Conservation (phyloP, 2,113 vertebrate genomes). For the Carassius gibelio region DNA sequence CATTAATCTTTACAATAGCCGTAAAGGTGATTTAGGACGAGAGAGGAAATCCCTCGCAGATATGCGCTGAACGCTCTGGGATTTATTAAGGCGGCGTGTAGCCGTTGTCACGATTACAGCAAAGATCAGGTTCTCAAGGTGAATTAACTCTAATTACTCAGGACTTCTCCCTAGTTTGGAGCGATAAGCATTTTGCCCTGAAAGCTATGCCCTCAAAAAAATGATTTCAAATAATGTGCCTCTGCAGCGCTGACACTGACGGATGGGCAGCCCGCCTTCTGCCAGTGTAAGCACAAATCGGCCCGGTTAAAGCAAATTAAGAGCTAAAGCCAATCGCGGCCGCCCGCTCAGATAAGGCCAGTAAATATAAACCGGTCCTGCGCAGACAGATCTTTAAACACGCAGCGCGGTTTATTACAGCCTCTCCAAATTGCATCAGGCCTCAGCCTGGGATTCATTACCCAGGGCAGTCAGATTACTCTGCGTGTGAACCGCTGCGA, state of each 20-base stretch:
- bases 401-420: constrained; percentile 54
- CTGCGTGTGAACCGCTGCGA: constrained; percentile 21
- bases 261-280: constrained; percentile 77
- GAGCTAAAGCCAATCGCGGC: constrained; percentile 69
- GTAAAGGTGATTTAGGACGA: constrained; percentile 33
- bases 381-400: constrained; percentile 51
- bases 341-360: constrained; percentile 43
- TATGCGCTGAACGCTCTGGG: constrained; percentile 1
- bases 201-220: constrained; percentile 87
- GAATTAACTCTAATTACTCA: constrained; percentile 97
- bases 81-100: constrained; percentile 34
- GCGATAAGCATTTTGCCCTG: constrained; percentile 86
- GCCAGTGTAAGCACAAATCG: constrained; percentile 72
- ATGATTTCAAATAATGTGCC: constrained; percentile 95
- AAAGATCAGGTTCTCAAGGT: constrained; percentile 86
- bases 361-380: constrained; percentile 54
- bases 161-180: constrained; percentile 88
- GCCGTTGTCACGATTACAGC: constrained; percentile 53
- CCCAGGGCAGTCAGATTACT: constrained; percentile 39
- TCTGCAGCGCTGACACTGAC: constrained; percentile 83
- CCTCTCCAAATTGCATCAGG: constrained; percentile 54
- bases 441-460: constrained; percentile 58
- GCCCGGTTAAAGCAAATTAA: constrained; percentile 77
- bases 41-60: not conserved
- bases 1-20: constrained; percentile 24